phyloP scores from a whole-genome alignment of 2,113 vertebrate species.

The Hydrolagus affinis region DNA sequence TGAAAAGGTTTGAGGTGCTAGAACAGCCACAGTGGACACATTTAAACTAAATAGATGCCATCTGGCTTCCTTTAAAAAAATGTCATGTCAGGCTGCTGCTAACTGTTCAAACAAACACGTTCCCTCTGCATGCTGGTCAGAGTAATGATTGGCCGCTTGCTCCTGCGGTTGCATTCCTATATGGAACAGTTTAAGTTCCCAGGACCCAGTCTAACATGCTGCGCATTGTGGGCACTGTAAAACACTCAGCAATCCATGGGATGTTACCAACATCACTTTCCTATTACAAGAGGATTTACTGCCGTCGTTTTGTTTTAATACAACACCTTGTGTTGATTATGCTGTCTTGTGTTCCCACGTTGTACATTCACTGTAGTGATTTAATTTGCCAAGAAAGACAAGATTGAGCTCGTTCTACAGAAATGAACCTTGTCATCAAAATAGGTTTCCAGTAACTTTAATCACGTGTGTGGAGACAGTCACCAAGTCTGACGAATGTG shows the following conservation, averaged over 20 bases:
- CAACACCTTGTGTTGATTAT: background rate
- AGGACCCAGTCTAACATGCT: conserved; percentile 42
- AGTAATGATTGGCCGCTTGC: conserved; percentile 38
- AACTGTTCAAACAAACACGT: conserved; percentile 30
- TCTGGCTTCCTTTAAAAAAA: conserved; percentile 41
- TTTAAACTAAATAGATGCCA: conserved; percentile 50
- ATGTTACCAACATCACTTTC: background rate
- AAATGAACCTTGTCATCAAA: background rate
- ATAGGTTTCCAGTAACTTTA: background rate
- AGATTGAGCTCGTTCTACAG: background rate
- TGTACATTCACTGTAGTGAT: background rate
- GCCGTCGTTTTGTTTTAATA: background rate
- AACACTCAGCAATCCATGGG: background rate
- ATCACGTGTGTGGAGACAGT: too few relatives aligned
- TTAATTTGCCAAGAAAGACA: conserved; percentile 11
- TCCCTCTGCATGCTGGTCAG: conserved; percentile 39
- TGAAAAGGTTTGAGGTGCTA: conserved; percentile 46
- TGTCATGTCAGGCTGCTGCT: conserved; percentile 11
- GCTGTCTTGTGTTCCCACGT: background rate
- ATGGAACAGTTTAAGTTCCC: conserved; percentile 44
- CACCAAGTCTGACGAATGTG: background rate
- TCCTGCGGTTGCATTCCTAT: conserved; percentile 35
- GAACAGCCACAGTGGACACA: conserved; percentile 43
- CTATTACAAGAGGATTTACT: background rate
- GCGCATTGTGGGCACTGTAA: background rate